Conservation (phyloP, 2,113 vertebrate genomes). For the Himantopus leucocephalus region DNA sequence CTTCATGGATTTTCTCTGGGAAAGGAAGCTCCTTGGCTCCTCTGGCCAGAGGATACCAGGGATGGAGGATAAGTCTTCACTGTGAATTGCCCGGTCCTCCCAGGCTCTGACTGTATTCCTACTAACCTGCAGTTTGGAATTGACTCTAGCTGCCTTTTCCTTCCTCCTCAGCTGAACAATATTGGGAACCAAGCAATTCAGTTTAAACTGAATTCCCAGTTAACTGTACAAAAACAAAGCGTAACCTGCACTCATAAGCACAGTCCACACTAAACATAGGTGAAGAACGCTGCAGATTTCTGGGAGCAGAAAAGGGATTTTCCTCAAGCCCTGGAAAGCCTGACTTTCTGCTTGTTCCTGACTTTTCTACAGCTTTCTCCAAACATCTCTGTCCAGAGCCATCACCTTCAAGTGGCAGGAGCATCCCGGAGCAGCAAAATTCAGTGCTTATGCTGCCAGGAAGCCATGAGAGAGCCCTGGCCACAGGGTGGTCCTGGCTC, state of each 20-base stretch:
- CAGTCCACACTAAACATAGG: not conserved
- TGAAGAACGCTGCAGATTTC: not conserved
- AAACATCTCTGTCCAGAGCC: not conserved
- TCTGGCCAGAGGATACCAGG: not conserved
- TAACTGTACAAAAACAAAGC: not conserved
- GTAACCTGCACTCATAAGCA: not conserved
- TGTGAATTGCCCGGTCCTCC: not conserved
- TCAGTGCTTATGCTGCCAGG: not conserved
- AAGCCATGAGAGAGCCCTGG: not conserved
- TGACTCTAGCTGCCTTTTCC: slow-evolving; percentile 1
- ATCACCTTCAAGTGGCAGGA: not conserved
- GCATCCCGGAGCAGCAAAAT: not conserved
- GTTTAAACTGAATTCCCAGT: not conserved
- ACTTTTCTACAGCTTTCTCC: not conserved
- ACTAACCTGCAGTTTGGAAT: not conserved
- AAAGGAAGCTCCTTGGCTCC: not conserved
- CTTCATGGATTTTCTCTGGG: not conserved
- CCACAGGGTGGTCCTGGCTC: not conserved
- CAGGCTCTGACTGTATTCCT: not conserved
- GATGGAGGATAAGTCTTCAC: not conserved
- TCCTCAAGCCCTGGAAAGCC: not conserved
- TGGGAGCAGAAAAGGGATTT: not conserved
- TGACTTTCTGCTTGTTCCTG: not conserved
- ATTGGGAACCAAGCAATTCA: not conserved
- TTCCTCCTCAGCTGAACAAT: not conserved